Percentiles rank a stretch among this genome's conserved stretches.
phyloP scores from a whole-genome alignment of 2,113 vertebrate genomes.

The Xiphias gladius region DNA sequence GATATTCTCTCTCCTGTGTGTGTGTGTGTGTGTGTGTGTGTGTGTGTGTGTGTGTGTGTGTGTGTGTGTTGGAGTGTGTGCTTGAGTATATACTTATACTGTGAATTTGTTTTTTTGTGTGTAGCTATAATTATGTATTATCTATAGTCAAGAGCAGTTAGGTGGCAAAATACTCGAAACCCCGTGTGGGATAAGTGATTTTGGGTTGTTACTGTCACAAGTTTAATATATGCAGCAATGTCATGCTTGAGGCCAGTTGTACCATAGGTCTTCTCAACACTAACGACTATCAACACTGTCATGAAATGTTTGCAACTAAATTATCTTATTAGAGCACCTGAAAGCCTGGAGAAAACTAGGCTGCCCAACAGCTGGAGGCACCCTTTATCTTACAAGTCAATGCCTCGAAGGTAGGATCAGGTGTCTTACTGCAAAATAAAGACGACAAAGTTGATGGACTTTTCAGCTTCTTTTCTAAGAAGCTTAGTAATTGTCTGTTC shows the following conservation, averaged over 20 bases:
- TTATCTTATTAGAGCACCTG: neutral
- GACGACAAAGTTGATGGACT: neutral
- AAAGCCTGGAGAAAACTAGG: neutral
- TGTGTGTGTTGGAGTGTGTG: neutral
- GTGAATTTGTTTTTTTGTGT: neutral
- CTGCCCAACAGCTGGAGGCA: neutral
- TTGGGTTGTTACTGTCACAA: constrained; percentile 5
- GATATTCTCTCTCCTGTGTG: constrained; percentile 2
- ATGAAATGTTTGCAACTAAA: constrained; percentile 14
- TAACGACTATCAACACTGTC: constrained; percentile 11
- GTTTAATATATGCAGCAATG: constrained; percentile 20
- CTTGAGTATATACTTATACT: neutral
- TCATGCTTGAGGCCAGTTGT: neutral
- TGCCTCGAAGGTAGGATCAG: neutral
- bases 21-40: neutral
- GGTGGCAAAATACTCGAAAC: constrained; percentile 45
- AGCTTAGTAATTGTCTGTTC: neutral
- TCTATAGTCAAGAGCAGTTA: constrained; percentile 30
- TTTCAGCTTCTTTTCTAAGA: neutral
- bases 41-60: neutral
- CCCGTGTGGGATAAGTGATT: constrained; percentile 23
- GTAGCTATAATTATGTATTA: constrained; percentile 41
- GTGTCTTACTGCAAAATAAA: neutral
- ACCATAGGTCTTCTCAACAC: neutral
- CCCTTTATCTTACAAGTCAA: neutral